Percentiles rank a stretch among this genome's conserved stretches.
Evolutionary conservation across 2,113 vertebrate species (phyloP).

Genomic region (Steatornis caripensis): DNA sequence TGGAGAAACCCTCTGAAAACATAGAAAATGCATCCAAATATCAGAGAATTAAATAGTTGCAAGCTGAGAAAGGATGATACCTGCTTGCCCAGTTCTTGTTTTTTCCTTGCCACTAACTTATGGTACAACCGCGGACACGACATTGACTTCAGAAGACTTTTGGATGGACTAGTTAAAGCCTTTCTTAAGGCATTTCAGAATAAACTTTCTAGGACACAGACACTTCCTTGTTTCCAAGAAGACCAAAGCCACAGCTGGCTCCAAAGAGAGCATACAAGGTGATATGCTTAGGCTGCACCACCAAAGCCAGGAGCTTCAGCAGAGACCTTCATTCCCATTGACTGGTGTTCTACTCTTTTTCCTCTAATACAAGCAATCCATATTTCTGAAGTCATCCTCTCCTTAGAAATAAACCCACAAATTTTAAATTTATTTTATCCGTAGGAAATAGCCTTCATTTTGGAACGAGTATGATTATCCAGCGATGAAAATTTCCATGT

Average conservation of each 20-base stretch:
- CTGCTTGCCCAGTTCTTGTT: not conserved
- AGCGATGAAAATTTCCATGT: not conserved
- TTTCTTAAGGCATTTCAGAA: not conserved
- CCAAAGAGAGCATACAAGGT: not conserved
- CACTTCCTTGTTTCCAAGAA: not conserved
- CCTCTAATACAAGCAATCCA: not conserved
- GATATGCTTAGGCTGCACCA: not conserved
- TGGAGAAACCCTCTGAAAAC: not conserved
- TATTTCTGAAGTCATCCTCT: not conserved
- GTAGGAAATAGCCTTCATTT: not conserved
- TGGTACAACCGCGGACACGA: fast-evolving
- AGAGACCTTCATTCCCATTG: not conserved
- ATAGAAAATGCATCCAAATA: not conserved
- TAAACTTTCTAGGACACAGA: not conserved
- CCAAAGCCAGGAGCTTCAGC: not conserved
- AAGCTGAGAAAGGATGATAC: not conserved
- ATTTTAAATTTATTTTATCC: not conserved
- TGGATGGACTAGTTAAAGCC: not conserved
- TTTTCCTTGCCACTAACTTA: not conserved
- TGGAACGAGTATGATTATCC: not conserved
- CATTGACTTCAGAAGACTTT: not conserved
- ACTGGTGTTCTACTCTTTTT: not conserved
- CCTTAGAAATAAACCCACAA: not conserved
- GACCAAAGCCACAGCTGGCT: not conserved
- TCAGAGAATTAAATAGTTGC: not conserved